Evolutionary conservation across 2,888 invertebrate genomes (phyloP).

Genomic region (Coremacera marginata): DNA sequence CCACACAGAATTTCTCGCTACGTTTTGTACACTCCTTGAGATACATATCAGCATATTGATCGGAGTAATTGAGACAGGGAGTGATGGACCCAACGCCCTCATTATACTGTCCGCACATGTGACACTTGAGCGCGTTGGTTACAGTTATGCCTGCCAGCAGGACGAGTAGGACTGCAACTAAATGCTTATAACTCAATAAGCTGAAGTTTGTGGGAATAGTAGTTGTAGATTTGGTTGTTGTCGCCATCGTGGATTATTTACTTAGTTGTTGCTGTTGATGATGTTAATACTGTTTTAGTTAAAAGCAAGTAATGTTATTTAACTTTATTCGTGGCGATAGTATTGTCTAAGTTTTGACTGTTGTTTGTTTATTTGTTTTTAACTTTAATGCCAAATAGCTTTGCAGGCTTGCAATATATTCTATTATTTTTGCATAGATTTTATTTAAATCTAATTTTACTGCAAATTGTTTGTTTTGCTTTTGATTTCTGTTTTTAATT

Average conservation of each 20-base stretch:
- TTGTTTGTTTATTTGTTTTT: constrained; percentile 11
- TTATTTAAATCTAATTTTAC: background rate
- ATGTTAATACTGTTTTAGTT: constrained; percentile 14
- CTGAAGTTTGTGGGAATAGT: constrained; percentile 20
- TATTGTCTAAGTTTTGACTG: background rate
- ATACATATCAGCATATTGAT: constrained; percentile 74
- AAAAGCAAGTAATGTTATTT: constrained; percentile 24
- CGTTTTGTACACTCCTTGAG: constrained; percentile 77
- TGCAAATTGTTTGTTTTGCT: constrained; percentile 11
- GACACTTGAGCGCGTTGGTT: constrained; percentile 73
- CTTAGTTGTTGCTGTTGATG: constrained; percentile 19
- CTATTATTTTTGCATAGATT: background rate
- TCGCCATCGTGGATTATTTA: constrained; percentile 26
- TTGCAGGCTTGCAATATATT: background rate
- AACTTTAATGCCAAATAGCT: background rate
- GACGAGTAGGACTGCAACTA: constrained; percentile 56
- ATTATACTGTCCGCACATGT: constrained; percentile 86
- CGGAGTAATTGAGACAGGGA: constrained; percentile 82
- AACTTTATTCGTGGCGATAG: constrained; percentile 8
- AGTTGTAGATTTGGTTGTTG: constrained; percentile 27
- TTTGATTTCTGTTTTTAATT: constrained; percentile 10
- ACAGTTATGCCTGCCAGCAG: constrained; percentile 59
- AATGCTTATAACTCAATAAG: constrained; percentile 52
- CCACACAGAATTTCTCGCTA: constrained; percentile 79
- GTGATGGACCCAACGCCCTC: constrained; percentile 89